Conservation (phyloP, 2,113 vertebrate genomes). For the Odontophorus gujanensis region DNA sequence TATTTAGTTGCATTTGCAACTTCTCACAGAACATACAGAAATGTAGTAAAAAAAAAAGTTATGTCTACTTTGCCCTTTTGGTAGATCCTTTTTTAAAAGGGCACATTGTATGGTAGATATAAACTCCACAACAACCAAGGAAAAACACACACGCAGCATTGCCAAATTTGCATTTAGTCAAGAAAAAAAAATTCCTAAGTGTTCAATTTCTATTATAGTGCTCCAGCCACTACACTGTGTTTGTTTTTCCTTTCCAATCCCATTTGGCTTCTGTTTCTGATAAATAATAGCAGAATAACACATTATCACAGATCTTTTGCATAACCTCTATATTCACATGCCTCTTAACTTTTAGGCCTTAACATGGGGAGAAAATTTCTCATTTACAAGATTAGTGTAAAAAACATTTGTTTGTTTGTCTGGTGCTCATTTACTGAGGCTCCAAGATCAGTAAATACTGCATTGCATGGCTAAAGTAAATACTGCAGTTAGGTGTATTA, state of each 20-base stretch:
- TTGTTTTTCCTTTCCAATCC: background rate
- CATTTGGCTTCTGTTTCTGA: background rate
- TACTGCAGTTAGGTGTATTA: background rate
- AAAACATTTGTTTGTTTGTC: background rate
- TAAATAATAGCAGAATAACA: background rate
- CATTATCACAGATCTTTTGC: background rate
- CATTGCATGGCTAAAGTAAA: background rate
- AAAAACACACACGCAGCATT: accelerated
- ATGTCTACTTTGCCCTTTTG: background rate
- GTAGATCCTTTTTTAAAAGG: background rate
- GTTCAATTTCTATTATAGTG: background rate
- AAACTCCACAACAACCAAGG: background rate
- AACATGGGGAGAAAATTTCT: background rate
- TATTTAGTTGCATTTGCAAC: too few species aligned
- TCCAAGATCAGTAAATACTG: background rate
- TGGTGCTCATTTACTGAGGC: background rate
- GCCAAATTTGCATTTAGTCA: background rate
- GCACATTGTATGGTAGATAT: background rate
- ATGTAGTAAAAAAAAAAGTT: background rate
- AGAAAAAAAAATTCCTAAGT: background rate
- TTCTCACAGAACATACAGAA: background rate
- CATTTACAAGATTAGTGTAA: background rate
- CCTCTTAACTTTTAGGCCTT: background rate
- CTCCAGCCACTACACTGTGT: background rate
- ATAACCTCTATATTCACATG: background rate